These are phyloP conservation scores for Apeira syringaria DNA, from an alignment of 2,888 invertebrate species.

Conservation along the genomic window DNA sequence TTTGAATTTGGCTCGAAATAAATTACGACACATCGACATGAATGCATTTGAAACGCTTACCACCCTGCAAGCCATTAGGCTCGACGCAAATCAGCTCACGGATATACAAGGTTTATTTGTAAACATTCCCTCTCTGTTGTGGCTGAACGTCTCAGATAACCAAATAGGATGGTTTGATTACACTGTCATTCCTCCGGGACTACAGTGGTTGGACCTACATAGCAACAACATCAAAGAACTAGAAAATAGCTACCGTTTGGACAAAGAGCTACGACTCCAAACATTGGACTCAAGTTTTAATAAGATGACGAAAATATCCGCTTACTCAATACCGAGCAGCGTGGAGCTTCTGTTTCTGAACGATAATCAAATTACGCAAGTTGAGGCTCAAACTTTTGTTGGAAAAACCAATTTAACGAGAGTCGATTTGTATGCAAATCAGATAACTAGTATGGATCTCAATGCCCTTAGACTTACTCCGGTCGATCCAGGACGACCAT, in stretches of 20 bases:
- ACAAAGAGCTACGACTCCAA: constrained; percentile 89
- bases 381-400: constrained; percentile 95
- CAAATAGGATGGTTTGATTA: constrained; percentile 95
- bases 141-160: constrained; percentile 96
- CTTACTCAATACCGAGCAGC: constrained; percentile 91
- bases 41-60: constrained; percentile 91
- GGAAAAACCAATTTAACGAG: constrained; percentile 94
- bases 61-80: constrained; percentile 92
- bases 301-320: constrained; percentile 90
- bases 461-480: constrained; percentile 93
- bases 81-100: constrained; percentile 93
- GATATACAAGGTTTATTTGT: constrained; percentile 93
- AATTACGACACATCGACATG: constrained; percentile 89
- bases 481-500: constrained; percentile 88
- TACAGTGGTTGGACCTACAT: constrained; percentile 95
- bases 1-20: constrained; percentile 94
- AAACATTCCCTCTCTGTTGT: constrained; percentile 91
- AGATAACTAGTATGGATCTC: constrained; percentile 94
- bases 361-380: constrained; percentile 93
- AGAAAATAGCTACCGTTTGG: constrained; percentile 88
- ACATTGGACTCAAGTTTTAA: constrained; percentile 96
- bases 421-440: constrained; percentile 96
- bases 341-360: constrained; percentile 94
- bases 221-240: constrained; percentile 92
- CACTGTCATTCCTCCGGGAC: constrained; percentile 89